A percentile compares a stretch with the other conserved stretches of the same genome.
phyloP scores from a whole-genome alignment of 2,113 vertebrate genomes.

The Alectura lathami region DNA sequence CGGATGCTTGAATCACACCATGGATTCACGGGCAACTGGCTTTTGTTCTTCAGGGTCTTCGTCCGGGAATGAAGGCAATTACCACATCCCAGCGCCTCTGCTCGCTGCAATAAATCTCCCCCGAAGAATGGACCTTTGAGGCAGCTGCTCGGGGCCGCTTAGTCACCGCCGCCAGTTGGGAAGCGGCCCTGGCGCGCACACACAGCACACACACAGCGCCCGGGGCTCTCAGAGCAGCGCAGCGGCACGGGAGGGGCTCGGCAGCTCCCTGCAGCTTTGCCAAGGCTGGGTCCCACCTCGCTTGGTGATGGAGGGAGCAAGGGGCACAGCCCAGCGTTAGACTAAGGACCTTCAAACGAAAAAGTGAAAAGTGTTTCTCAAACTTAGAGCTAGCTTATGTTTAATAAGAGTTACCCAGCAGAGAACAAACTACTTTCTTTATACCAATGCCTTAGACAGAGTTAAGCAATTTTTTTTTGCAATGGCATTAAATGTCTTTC shows the following conservation, averaged over 20 bases:
- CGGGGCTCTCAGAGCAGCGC: not conserved
- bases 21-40: slow-evolving; percentile 50
- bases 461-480: not conserved
- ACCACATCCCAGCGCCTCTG: slow-evolving; percentile 23
- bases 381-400: not conserved
- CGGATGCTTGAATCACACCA: slow-evolving; percentile 44
- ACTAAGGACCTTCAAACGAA: not conserved
- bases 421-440: not conserved
- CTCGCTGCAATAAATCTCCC: slow-evolving; percentile 61
- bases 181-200: not conserved
- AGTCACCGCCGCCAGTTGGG: not conserved
- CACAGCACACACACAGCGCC: rapidly evolving
- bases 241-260: not conserved
- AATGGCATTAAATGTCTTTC: not conserved
- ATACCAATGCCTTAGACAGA: not conserved
- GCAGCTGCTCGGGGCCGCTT: slow-evolving; percentile 38
- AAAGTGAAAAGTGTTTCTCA: not conserved
- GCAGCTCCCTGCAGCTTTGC: not conserved
- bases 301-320: rapidly evolving
- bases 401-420: not conserved
- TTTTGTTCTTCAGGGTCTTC: slow-evolving; percentile 53
- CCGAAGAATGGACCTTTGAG: slow-evolving; percentile 39
- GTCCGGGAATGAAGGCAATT: slow-evolving; percentile 49
- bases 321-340: not conserved
- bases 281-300: not conserved